Evolutionary conservation across 2,888 invertebrate genomes (phyloP).

Genomic region (Trissolcus brochymenae): DNA sequence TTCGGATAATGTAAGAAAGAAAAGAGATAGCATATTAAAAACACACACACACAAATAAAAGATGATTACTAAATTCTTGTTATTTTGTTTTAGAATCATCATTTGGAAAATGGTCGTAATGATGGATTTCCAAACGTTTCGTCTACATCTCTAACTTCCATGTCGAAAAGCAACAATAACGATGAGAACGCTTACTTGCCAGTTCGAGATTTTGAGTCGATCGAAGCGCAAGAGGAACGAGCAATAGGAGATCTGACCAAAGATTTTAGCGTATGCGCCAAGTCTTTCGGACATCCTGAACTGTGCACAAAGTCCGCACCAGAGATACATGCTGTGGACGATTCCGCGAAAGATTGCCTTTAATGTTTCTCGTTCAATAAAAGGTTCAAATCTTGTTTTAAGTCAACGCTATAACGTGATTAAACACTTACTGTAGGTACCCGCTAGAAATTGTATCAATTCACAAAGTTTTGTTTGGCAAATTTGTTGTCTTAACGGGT

Average conservation of each 20-base stretch:
- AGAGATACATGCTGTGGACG: conserved; percentile 68
- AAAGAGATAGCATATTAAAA: no score
- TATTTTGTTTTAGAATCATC: conserved; percentile 65
- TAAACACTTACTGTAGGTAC: not conserved
- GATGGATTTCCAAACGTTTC: conserved; percentile 67
- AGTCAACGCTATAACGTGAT: not conserved
- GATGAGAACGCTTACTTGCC: conserved; percentile 64
- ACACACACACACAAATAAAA: not conserved
- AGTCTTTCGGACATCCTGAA: conserved; percentile 67
- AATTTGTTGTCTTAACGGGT: conserved; percentile 1
- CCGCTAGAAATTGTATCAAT: no score
- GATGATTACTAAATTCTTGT: not conserved
- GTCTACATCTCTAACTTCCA: conserved; percentile 79
- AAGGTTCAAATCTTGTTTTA: conserved; percentile 63
- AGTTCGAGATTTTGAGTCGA: conserved; percentile 56
- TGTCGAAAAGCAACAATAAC: conserved; percentile 64
- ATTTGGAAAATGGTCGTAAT: conserved; percentile 72
- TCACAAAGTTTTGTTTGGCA: no score
- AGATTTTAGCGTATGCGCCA: conserved; percentile 71
- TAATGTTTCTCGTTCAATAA: conserved; percentile 69
- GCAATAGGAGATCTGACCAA: conserved; percentile 72
- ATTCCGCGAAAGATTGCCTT: conserved; percentile 71
- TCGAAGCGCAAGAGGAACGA: conserved; percentile 64
- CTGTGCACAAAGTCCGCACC: conserved; percentile 58
- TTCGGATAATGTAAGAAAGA: not conserved